These are phyloP conservation scores for Neoscelio sp. DNA, from an alignment of 2,888 invertebrate genomes.

Conservation along the genomic window DNA sequence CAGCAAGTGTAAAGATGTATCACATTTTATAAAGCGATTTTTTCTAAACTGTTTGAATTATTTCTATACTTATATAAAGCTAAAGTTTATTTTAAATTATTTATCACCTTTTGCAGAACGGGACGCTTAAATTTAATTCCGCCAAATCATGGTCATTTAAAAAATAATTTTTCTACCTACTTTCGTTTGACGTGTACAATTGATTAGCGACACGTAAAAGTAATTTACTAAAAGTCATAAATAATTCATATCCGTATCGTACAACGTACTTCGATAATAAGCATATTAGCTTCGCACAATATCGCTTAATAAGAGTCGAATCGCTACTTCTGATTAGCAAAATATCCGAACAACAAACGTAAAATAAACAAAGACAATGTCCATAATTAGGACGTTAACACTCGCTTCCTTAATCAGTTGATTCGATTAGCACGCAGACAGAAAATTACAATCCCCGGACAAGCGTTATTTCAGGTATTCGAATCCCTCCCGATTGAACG, in stretches of 20 bases:
- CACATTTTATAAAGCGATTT: no score
- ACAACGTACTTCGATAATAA: no score
- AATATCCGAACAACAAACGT: background rate
- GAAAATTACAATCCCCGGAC: constrained; percentile 6
- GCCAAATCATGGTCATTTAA: no score
- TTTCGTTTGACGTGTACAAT: constrained; percentile 16
- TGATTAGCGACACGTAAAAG: constrained; percentile 21
- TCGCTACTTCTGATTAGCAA: no score
- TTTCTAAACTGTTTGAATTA: background rate
- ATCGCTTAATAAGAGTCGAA: no score
- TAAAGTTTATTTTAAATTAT: background rate
- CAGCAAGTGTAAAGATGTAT: no score
- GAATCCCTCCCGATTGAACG: no score
- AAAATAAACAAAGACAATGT: constrained; percentile 18
- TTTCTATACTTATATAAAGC: background rate
- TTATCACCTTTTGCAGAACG: background rate
- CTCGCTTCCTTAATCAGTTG: constrained; percentile 30
- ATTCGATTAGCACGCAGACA: constrained; percentile 30
- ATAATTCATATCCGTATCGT: constrained; percentile 26
- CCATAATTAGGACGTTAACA: constrained; percentile 15
- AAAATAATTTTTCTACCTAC: constrained; percentile 30
- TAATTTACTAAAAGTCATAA: constrained; percentile 35
- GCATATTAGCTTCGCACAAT: no score
- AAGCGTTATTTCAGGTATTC: constrained; percentile 34
- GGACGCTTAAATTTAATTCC: no score